Percentiles rank a stretch among this genome's conserved stretches.
Conservation (phyloP, 2,113 vertebrate species). For the Dromaius novaehollandiae region DNA sequence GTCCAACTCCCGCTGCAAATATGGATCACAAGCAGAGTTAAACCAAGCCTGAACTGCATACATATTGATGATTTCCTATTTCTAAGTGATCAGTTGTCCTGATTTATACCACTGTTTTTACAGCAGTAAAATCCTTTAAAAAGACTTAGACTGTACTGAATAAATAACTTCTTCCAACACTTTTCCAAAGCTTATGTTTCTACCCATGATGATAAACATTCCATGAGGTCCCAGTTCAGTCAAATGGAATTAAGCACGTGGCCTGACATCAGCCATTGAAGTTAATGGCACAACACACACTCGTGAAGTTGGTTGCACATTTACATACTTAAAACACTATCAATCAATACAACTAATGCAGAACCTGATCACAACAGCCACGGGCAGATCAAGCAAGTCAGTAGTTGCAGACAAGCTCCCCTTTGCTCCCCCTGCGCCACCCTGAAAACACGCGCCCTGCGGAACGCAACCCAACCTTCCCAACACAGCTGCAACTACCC, state of each 20-base stretch:
- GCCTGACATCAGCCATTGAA: neutral
- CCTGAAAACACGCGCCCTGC: accelerated
- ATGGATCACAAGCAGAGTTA: constrained; percentile 9
- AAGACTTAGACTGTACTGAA: neutral
- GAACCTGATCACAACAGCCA: accelerated
- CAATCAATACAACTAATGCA: neutral
- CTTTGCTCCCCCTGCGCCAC: neutral
- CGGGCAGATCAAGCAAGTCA: neutral
- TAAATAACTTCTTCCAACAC: neutral
- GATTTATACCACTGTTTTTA: constrained; percentile 7
- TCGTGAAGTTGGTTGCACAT: neutral
- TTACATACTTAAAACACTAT: neutral
- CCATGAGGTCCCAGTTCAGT: neutral
- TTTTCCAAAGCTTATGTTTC: neutral
- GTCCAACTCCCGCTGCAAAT: constrained; percentile 18
- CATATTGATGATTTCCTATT: constrained; percentile 20
- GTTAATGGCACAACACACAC: neutral
- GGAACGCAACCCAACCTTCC: neutral
- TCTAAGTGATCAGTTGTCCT: neutral
- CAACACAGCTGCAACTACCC: neutral
- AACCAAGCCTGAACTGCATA: neutral
- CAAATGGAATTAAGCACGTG: neutral
- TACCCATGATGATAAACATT: neutral
- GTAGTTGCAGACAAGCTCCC: neutral
- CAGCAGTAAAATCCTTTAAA: neutral